Conservation (phyloP, 2,113 vertebrate species). For the Epinephelus cyanopodus region DNA sequence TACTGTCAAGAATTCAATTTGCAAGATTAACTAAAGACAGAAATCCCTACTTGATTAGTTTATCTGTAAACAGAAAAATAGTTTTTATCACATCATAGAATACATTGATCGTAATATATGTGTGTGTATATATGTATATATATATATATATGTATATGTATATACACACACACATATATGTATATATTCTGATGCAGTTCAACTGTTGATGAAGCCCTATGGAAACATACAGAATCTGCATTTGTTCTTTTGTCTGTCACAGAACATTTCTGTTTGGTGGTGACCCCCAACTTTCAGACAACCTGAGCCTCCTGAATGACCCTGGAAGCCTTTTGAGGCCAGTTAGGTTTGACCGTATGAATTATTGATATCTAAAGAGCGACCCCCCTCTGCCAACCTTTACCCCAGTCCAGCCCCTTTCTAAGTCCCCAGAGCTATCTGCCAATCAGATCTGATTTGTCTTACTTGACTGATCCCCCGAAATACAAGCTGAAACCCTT, state of each 20-base stretch:
- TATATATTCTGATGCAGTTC: too few species aligned
- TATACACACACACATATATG: too few species aligned
- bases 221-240: not conserved
- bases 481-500: slow-evolving; percentile 34
- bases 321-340: slow-evolving; percentile 44
- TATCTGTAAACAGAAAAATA: not conserved
- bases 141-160: too few species aligned
- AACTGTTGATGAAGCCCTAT: not conserved
- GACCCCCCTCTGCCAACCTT: slow-evolving; percentile 73
- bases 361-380: slow-evolving; percentile 88
- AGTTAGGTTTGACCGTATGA: slow-evolving; percentile 66
- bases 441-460: slow-evolving; percentile 85
- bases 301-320: slow-evolving; percentile 57
- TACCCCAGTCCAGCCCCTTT: slow-evolving; percentile 48
- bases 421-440: slow-evolving; percentile 77
- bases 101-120: not conserved
- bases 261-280: not conserved
- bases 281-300: slow-evolving; percentile 51
- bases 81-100: not conserved
- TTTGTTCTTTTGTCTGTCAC: not conserved
- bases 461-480: slow-evolving; percentile 82
- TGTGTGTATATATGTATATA: too few species aligned
- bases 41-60: not conserved
- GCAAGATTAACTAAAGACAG: not conserved
- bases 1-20: not conserved